A percentile compares a stretch with the other conserved stretches of the same genome.
phyloP scores from a whole-genome alignment of 2,113 vertebrate genomes.

The Rhagologus leucostigma region DNA sequence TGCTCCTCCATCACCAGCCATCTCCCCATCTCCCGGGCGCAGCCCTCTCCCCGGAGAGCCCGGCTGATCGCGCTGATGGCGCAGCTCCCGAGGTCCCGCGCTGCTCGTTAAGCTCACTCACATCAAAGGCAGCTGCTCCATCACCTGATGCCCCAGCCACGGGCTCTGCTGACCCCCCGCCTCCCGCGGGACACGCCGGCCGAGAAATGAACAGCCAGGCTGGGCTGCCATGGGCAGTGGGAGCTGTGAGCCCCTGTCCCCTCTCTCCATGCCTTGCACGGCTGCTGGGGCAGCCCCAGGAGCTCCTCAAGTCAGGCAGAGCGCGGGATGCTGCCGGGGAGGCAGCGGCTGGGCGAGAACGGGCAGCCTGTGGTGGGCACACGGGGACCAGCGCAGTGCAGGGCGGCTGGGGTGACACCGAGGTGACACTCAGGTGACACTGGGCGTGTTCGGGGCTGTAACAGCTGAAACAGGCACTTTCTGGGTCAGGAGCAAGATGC shows the following conservation, averaged over 20 bases:
- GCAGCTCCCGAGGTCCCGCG: not conserved
- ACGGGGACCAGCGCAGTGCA: rapidly evolving
- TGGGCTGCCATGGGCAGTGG: not conserved
- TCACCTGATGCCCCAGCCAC: rapidly evolving
- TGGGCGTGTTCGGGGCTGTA: not conserved
- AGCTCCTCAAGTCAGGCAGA: not conserved
- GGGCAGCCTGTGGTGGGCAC: not conserved
- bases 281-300: not conserved
- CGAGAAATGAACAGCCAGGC: not conserved
- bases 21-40: not conserved
- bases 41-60: not conserved
- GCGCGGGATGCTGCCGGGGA: rapidly evolving
- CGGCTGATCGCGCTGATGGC: not conserved
- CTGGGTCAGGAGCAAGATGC: not conserved
- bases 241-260: not conserved
- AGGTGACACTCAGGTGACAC: not conserved
- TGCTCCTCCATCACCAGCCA: constrained; percentile 42
- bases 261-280: rapidly evolving
- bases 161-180: not conserved
- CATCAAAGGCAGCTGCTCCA: not conserved
- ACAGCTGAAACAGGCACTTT: not conserved
- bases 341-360: not conserved
- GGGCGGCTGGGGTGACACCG: not conserved
- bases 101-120: not conserved
- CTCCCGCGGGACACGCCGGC: not conserved